These are phyloP conservation scores for Lasioglossum leucozonium DNA, from an alignment of 2,888 invertebrate species.

Conservation along the genomic window DNA sequence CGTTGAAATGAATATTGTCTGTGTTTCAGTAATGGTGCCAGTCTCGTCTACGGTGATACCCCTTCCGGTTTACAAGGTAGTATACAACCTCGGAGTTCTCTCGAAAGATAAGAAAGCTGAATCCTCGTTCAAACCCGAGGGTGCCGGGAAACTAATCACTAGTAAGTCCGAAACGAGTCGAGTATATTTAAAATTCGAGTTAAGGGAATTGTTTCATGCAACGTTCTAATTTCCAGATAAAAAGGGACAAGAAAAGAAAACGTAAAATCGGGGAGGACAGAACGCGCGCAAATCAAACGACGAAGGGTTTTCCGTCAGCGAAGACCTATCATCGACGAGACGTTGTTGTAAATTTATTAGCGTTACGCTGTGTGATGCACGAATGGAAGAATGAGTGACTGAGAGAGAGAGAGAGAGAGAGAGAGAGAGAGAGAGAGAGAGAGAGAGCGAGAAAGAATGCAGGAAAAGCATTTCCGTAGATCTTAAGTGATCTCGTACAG, in stretches of 20 bases:
- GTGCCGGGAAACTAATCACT: slow-evolving; percentile 79
- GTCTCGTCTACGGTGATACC: slow-evolving; percentile 90
- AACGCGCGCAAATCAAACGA: background rate
- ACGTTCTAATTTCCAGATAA: slow-evolving; percentile 70
- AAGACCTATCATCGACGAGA: background rate
- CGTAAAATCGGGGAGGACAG: slow-evolving; percentile 22
- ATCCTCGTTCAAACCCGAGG: slow-evolving; percentile 78
- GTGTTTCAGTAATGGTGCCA: slow-evolving; percentile 86
- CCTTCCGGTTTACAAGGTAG: slow-evolving; percentile 87
- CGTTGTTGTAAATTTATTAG: slow-evolving; percentile 16
- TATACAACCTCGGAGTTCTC: slow-evolving; percentile 85
- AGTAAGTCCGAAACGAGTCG: slow-evolving; percentile 66
- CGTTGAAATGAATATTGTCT: too few species aligned
- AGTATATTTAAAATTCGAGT: background rate
- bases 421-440: background rate
- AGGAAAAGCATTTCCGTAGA: background rate
- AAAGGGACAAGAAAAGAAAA: slow-evolving; percentile 71
- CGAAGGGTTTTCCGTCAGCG: background rate
- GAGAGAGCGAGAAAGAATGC: background rate
- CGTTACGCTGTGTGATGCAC: background rate
- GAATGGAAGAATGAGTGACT: background rate
- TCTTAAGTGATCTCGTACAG: background rate
- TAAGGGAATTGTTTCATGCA: background rate
- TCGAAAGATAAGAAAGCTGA: slow-evolving; percentile 79
- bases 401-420: background rate